Evolutionary conservation across 2,113 vertebrate genomes (phyloP), one percentile per base, ranked within the genome.

Genomic region (Callospermophilus lateralis): DNA sequence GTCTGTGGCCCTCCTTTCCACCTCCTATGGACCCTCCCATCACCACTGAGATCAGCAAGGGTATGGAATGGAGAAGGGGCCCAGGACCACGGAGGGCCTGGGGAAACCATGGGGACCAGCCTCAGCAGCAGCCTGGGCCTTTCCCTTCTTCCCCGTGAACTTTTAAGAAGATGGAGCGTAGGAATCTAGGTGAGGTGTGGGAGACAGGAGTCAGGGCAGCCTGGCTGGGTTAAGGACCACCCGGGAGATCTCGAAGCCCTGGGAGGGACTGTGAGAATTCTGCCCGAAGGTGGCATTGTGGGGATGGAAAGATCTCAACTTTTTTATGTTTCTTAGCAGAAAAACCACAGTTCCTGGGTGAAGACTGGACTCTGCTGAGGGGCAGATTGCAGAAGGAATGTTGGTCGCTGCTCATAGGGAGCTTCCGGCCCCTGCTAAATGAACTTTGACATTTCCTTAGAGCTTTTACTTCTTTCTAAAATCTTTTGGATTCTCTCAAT

Each of bases 311-410:
- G 19, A 30, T 45, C 17, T 58, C 68, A 84, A 8, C 22, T 6
- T 84, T 72, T 67, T 42, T 53, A 32, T 67, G 70, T 7, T 8
- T 94, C n/a, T 88, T 61, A 30, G 22, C 83, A 96, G 89, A n/a
- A 63, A 20, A 22, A 37, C 22, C 1, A 17, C 9, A 34, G 58
- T 55, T 92, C 73, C 61, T 65, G 51, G 77, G 72, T 87, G 51
- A 96, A 84, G 74, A 94, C 93, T 8, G 70, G 93, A 87, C 70
- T 94, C 68, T 89, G 63, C 78, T 45, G 83, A 28, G 70, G 89
- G 89, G 32, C 77, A 63, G 65, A 61, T 17, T 32, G 84, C 61
- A 53, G 51, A 70, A 39, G 51, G 88, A 6, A 55, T 16, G 70
- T 42, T 4, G n/a, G 37, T 48, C 26, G 7, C 17, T 55, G 51